These are phyloP conservation scores for Trachythela sp. DNA, from an alignment of 64 coral and sea anemone species.

Conservation along the genomic window DNA sequence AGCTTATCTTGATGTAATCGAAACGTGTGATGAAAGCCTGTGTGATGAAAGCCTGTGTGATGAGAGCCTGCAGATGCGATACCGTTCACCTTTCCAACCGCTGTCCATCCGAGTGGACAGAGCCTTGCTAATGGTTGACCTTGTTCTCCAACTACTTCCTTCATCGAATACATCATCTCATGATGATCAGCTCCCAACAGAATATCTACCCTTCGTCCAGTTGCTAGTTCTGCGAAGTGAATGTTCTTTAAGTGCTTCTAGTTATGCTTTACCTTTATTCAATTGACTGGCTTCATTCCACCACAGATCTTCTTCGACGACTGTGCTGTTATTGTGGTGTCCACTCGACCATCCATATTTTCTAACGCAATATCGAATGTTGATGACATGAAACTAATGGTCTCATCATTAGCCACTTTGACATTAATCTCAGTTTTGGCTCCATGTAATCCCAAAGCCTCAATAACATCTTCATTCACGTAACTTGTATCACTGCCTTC, in stretches of 20 bases:
- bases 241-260: conserved; percentile 51
- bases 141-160: conserved; percentile 28
- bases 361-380: background rate
- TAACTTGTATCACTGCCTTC: conserved; percentile 53
- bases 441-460: conserved; percentile 32
- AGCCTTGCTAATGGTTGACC: conserved; percentile 33
- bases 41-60: no score
- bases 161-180: conserved; percentile 33
- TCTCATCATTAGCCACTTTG: conserved; percentile 49
- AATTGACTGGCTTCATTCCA: conserved; percentile 26
- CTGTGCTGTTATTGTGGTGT: conserved; percentile 39
- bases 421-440: conserved; percentile 29
- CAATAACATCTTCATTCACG: conserved; percentile 57
- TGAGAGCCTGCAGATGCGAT: background rate
- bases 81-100: conserved; percentile 7
- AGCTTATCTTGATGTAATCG: background rate
- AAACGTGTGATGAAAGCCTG: background rate
- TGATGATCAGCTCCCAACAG: conserved; percentile 35
- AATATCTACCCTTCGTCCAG: conserved; percentile 20
- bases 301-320: conserved; percentile 37
- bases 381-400: background rate
- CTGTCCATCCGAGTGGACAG: conserved; percentile 47
- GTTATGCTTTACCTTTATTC: conserved; percentile 37
- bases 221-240: conserved; percentile 29
- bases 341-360: conserved; percentile 19